phyloP scores from a whole-genome alignment of 2,113 vertebrate genomes.

The Cyanocitta stelleri region DNA sequence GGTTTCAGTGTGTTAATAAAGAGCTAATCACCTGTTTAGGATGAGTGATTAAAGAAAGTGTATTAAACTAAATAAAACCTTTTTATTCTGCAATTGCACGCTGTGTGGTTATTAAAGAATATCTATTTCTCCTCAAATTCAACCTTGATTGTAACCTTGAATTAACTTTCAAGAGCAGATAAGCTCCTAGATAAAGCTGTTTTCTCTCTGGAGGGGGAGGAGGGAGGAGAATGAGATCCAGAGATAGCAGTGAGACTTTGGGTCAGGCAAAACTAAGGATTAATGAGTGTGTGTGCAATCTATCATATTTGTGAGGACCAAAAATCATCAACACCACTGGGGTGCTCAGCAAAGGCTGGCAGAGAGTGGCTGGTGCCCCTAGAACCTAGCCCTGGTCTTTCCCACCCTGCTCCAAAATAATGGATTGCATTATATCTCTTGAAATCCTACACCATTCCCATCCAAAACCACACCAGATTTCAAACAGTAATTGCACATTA shows the following conservation, averaged over 20 bases:
- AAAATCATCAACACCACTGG: not conserved
- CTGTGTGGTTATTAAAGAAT: not conserved
- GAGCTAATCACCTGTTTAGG: not conserved
- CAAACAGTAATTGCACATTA: not conserved
- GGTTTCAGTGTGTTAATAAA: not conserved
- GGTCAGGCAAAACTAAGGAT: not conserved
- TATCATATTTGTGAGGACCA: not conserved
- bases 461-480: not conserved
- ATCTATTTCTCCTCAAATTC: not conserved
- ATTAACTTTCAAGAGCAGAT: not conserved
- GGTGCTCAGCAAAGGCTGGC: not conserved
- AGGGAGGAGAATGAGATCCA: not conserved
- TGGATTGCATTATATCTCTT: not conserved
- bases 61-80: not conserved
- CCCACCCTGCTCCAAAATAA: not conserved
- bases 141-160: not conserved
- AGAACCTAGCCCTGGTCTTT: not conserved
- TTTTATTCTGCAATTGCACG: not conserved
- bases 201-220: not conserved
- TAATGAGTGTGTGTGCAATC: not conserved
- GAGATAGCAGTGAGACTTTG: not conserved
- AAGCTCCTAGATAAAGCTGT: not conserved
- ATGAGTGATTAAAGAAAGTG: not conserved
- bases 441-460: not conserved
- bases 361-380: not conserved